A percentile compares a stretch with the other conserved stretches of the same genome.
These are phyloP conservation scores for Mallotus villosus DNA, from an alignment of 2,797 vertebrate species.

Conservation along the genomic window DNA sequence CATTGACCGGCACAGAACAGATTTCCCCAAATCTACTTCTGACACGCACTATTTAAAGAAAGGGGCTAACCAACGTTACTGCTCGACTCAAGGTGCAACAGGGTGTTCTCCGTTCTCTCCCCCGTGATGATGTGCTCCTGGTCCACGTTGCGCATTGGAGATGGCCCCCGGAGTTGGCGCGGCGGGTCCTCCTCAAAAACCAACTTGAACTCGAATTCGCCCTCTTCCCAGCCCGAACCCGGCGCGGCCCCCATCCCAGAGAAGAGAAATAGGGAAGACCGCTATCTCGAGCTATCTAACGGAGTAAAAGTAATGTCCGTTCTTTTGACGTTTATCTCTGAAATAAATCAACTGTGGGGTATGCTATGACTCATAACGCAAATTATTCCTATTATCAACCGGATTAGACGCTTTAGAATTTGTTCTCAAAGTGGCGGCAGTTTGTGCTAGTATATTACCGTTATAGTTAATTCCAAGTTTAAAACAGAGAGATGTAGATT, in stretches of 20 bases:
- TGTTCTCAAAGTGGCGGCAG: not conserved
- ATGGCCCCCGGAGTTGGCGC: slow-evolving; percentile 65
- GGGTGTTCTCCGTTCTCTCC: slow-evolving; percentile 57
- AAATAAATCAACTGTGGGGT: not conserved
- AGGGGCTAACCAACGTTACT: slow-evolving; percentile 58
- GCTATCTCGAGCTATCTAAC: slow-evolving; percentile 28
- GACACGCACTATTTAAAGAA: slow-evolving; percentile 7
- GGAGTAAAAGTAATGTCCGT: not conserved
- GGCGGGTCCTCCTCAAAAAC: slow-evolving; percentile 88
- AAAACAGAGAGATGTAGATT: slow-evolving; percentile 3
- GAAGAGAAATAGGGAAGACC: slow-evolving; percentile 25
- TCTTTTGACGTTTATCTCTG: slow-evolving; percentile 1
- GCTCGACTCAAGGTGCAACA: slow-evolving; percentile 56
- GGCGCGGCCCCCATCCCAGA: slow-evolving; percentile 85
- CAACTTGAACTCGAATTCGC: slow-evolving; percentile 91
- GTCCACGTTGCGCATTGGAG: slow-evolving; percentile 58
- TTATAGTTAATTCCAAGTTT: slow-evolving; percentile 11
- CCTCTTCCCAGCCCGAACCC: slow-evolving; percentile 87
- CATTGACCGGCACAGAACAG: not conserved
- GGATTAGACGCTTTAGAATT: not conserved
- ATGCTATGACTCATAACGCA: not conserved
- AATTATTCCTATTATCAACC: not conserved
- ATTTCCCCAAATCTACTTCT: not conserved
- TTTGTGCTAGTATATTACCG: not conserved
- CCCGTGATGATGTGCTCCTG: slow-evolving; percentile 54